Conservation (phyloP, 2,797 vertebrate genomes). For the Microhierax caerulescens region DNA sequence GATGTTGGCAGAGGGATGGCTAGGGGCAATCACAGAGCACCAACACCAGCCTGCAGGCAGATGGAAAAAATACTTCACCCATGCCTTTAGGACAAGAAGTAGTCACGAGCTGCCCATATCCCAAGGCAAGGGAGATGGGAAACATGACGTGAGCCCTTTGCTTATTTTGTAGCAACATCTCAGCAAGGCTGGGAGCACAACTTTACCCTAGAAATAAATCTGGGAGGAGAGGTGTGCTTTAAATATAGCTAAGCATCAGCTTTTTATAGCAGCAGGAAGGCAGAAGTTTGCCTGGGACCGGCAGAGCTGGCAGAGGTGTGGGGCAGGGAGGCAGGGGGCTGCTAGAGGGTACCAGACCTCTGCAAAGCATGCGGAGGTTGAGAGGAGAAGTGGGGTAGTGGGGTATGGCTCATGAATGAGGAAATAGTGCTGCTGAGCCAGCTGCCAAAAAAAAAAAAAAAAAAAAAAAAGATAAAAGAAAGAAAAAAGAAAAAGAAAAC, state of each 20-base stretch:
- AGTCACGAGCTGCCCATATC: neutral
- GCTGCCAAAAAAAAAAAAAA: neutral
- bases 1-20: accelerated
- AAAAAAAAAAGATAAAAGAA: too few relatives aligned
- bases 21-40: neutral
- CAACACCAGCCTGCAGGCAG: too few relatives aligned
- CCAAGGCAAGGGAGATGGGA: neutral
- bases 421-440: neutral
- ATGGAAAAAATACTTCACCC: neutral
- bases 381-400: neutral
- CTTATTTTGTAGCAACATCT: neutral
- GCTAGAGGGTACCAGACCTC: neutral
- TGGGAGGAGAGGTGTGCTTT: neutral
- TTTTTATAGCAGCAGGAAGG: neutral
- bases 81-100: neutral
- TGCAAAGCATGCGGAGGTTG: neutral
- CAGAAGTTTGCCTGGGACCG: neutral
- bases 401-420: neutral
- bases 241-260: neutral
- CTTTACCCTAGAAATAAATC: neutral
- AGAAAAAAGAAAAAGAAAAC: neutral
- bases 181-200: neutral
- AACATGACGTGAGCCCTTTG: accelerated
- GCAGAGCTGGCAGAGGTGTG: neutral
- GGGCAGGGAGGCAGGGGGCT: neutral